A percentile compares a stretch with the other conserved stretches of the same genome.
phyloP scores from a whole-genome alignment of 1,140 invertebrate species.

The Solenopsis fugax region DNA sequence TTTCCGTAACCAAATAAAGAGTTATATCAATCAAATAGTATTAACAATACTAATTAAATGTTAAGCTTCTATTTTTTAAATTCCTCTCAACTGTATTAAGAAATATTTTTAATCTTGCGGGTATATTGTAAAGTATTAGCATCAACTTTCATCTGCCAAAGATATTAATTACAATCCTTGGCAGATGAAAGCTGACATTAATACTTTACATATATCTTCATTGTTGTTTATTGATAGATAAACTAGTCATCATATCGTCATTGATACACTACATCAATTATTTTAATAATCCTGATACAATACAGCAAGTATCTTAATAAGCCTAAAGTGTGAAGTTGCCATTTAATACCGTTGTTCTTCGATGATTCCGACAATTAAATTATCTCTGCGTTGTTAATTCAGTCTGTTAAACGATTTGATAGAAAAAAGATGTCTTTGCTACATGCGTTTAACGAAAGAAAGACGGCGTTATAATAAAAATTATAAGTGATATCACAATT shows the following conservation, averaged over 20 bases:
- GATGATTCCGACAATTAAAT: slow-evolving; percentile 9
- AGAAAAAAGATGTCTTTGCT: background rate
- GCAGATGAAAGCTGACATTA: slow-evolving; percentile 3
- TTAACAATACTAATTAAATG: background rate
- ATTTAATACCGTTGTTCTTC: background rate
- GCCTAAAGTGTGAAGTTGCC: background rate
- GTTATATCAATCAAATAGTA: background rate
- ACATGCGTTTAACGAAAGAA: background rate
- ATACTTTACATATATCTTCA: background rate
- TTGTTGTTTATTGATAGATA: background rate
- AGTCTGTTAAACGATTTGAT: slow-evolving; percentile 17
- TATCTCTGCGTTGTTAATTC: background rate
- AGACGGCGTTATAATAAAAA: background rate
- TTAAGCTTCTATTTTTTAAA: background rate
- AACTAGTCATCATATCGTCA: background rate
- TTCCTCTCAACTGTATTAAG: background rate
- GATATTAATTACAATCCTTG: slow-evolving; percentile 34
- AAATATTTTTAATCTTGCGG: background rate
- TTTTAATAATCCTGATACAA: background rate
- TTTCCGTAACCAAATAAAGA: background rate
- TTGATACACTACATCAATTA: no score
- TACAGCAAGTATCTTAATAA: slow-evolving; percentile 7
- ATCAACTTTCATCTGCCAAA: no score
- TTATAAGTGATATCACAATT: background rate
- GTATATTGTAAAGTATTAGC: no score